Evolutionary conservation across 1,140 invertebrate genomes (phyloP).

Genomic region (Anthonomus grandis): DNA sequence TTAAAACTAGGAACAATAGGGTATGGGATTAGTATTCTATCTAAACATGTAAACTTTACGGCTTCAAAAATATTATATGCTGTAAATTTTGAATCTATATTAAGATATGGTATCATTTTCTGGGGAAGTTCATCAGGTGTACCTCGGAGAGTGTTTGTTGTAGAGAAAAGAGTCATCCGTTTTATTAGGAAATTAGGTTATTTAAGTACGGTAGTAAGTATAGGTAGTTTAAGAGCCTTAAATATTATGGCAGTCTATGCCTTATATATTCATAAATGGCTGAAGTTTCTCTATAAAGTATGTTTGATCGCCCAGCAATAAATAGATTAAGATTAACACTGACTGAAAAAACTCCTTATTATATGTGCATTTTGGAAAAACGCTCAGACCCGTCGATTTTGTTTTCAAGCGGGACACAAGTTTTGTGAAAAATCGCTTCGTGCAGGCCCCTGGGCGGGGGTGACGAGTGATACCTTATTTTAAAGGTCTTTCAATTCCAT

Average conservation of each 20-base stretch:
- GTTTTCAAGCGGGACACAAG: too few species aligned
- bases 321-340: too few species aligned
- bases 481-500: too few species aligned
- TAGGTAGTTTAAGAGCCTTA: not conserved
- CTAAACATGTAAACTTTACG: not conserved
- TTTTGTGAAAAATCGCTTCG: too few species aligned
- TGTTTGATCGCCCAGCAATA: too few species aligned
- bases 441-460: too few species aligned
- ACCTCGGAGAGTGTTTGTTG: not conserved
- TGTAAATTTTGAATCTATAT: not conserved
- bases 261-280: not conserved
- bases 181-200: not conserved
- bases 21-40: not conserved
- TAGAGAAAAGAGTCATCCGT: not conserved
- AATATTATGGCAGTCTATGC: not conserved
- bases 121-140: not conserved
- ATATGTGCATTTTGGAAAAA: too few species aligned
- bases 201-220: not conserved
- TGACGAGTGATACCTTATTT: too few species aligned
- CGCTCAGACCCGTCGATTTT: too few species aligned
- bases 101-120: not conserved
- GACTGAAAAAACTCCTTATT: too few species aligned
- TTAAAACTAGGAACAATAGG: not conserved
- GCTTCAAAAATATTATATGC: not conserved
- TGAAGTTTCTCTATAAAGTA: not conserved